phyloP scores from a whole-genome alignment of 92 coral and sea anemone genomes.

The Palythoa grandiflora region DNA sequence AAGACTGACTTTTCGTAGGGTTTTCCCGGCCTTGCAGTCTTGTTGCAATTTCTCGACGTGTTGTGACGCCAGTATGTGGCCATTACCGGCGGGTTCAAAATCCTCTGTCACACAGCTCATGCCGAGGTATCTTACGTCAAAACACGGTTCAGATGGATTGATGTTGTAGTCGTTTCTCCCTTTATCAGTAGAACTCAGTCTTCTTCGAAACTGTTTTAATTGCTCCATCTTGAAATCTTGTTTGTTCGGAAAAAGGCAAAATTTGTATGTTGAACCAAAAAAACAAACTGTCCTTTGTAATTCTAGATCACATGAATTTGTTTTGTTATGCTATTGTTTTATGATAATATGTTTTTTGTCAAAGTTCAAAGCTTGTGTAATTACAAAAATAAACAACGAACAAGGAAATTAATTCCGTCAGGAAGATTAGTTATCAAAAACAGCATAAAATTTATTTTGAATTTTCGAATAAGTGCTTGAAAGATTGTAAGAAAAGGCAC shows the following conservation, averaged over 20 bases:
- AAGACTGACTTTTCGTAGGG: slow-evolving; percentile 70
- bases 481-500: too few species aligned
- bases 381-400: slow-evolving; percentile 6
- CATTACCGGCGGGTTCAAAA: slow-evolving; percentile 60
- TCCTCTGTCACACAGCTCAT: slow-evolving; percentile 52
- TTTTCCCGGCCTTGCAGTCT: slow-evolving; percentile 44
- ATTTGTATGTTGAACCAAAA: not conserved
- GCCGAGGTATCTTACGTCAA: slow-evolving; percentile 71
- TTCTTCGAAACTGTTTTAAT: slow-evolving; percentile 60
- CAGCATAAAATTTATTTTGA: too few species aligned
- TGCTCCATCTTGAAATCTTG: slow-evolving; percentile 52
- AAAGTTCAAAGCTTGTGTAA: not conserved
- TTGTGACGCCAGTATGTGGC: slow-evolving; percentile 41
- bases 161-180: slow-evolving; percentile 67
- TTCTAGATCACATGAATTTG: slow-evolving; percentile 20
- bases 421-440: too few species aligned
- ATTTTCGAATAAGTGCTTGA: too few species aligned
- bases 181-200: slow-evolving; percentile 70
- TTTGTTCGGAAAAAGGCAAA: not conserved
- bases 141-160: slow-evolving; percentile 73
- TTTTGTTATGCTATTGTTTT: slow-evolving; percentile 5
- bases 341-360: not conserved
- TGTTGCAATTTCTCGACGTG: slow-evolving; percentile 63
- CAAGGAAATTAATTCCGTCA: not conserved
- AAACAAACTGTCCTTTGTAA: not conserved